Base-by-base conservation (phyloP, 2,888 invertebrate species). In the Coelopa pilipes region DNA sequence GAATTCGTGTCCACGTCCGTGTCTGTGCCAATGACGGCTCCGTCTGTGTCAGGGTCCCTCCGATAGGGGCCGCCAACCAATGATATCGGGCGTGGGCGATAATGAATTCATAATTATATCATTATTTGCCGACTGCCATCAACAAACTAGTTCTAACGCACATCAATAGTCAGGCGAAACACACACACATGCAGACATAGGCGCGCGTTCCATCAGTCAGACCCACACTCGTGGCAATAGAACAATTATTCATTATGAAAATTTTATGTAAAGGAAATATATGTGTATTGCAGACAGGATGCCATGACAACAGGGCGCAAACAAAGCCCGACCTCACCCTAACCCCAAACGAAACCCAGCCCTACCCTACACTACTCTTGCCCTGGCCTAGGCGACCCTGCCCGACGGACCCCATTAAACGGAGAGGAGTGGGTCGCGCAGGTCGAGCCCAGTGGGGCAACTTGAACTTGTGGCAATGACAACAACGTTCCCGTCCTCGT, bases 391-490 rank as follows among this genome's bases (percentile, higher is more conserved):
- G n/a, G n/a, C n/a, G 50, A 45, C 62, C 50, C 53, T 24, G 62
- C 62, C 53, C 19, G 62, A 70, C 70, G 47, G 60, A 62, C 45
- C 62, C 70, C 24, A 34, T 34, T 34, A 34, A 34, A 34, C n/a
- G 34, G 34, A 7, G 34, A 2, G 34, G 34, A 34, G 34, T 2
- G 7, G 34, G 34, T 4, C 34, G 34, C n/a, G n/a, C n/a, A 34
- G 34, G 34, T 4, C 34, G 34, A 34, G 34, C 2, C 34, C 34
- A 34, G 7, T 7, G 34, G 34, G 34, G 34, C 55, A 71, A 71
- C 71, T 71, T 71, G 71, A 71, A 71, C 71, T 71, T 71, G 71
- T 55, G 45, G 55, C 57, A 66, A 62, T 70, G 59, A 47, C 46
- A 65, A 11, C n/a, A 45, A 60, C 34, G 46, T 57, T 19, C 5